These are phyloP conservation scores for Caenorhabditis sp. DNA, from an alignment of 2,888 invertebrate species.

Conservation along the genomic window DNA sequence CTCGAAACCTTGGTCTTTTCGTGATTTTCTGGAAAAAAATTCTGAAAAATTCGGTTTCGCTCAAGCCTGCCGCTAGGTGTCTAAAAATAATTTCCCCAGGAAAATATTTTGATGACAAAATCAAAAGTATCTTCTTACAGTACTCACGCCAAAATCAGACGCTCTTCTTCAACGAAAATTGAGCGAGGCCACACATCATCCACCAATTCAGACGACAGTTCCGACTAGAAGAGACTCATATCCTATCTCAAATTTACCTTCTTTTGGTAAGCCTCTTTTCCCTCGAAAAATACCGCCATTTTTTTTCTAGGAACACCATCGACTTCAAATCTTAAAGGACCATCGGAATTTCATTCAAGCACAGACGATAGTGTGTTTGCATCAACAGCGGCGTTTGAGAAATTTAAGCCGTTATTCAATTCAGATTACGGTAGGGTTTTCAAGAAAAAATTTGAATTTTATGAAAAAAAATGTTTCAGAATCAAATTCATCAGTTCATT, in stretches of 20 bases:
- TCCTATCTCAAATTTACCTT: background rate
- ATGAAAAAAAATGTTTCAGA: background rate
- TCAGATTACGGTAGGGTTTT: background rate
- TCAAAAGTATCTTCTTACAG: no score
- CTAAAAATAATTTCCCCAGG: no score
- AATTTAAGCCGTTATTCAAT: background rate
- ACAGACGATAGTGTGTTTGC: background rate
- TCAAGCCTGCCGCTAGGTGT: no score
- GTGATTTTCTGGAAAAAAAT: no score
- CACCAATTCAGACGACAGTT: background rate
- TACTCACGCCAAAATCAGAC: constrained; percentile 50
- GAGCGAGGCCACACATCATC: constrained; percentile 16
- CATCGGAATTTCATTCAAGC: no score
- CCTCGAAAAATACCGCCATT: background rate
- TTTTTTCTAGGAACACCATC: background rate
- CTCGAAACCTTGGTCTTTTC: no score
- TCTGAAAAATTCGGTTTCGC: no score
- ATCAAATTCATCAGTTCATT: background rate
- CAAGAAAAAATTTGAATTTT: background rate
- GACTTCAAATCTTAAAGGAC: background rate
- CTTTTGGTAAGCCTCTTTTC: background rate
- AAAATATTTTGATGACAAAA: no score
- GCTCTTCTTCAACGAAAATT: constrained; percentile 41
- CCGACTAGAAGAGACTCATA: background rate
- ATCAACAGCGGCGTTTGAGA: background rate